Conservation (phyloP, 2,113 vertebrate genomes). For the Corydoras maculifer region DNA sequence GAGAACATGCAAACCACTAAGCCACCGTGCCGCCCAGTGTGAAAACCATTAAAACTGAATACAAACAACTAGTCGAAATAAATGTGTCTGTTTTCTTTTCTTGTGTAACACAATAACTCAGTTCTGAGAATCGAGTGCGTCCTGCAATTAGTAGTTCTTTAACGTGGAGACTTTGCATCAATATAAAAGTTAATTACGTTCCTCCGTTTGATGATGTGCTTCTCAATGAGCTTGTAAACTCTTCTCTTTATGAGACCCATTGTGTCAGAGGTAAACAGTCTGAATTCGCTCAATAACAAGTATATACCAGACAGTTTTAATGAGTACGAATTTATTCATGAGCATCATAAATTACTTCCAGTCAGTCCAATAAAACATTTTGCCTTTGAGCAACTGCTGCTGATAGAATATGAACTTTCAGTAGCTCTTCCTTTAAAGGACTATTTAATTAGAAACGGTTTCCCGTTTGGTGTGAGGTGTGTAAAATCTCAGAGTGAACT, state of each 20-base stretch:
- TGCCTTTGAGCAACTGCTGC: constrained; percentile 44
- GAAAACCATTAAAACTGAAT: too few relatives aligned
- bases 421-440: constrained; percentile 2
- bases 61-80: too few relatives aligned
- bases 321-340: constrained; percentile 42
- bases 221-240: constrained; percentile 19
- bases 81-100: too few relatives aligned
- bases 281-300: constrained; percentile 17
- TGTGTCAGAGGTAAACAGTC: constrained; percentile 26
- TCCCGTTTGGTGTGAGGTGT: constrained; percentile 11
- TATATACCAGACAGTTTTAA: constrained; percentile 51
- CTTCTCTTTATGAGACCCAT: constrained; percentile 21
- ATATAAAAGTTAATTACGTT: constrained; percentile 38
- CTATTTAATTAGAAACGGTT: constrained; percentile 26
- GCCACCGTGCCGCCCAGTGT: too few relatives aligned
- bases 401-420: constrained; percentile 22
- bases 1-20: too few relatives aligned
- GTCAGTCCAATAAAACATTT: constrained; percentile 53
- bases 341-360: constrained; percentile 51
- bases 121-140: too few relatives aligned
- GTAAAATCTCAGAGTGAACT: constrained; percentile 17
- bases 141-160: too few relatives aligned
- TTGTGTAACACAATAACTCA: too few relatives aligned
- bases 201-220: not conserved
- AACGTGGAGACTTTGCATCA: not conserved